Evolutionary conservation across 2,113 vertebrate species (phyloP).

Genomic region (Zapus hudsonius): DNA sequence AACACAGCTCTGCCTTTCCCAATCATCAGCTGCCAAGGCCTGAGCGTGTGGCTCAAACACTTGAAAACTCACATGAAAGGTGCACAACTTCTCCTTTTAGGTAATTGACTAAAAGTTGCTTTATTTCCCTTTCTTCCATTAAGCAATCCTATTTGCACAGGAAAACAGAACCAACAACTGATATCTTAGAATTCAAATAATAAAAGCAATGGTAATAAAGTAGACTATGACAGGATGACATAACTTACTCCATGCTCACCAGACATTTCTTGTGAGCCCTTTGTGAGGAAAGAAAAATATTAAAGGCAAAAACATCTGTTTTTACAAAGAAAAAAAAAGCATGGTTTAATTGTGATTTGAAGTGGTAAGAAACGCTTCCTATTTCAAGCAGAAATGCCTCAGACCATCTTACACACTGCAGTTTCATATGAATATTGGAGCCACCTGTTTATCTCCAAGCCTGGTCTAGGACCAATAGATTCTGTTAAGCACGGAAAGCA

Average conservation of each 20-base stretch:
- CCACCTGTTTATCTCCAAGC: not conserved
- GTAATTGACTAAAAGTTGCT: conserved; percentile 52
- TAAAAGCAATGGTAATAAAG: conserved; percentile 41
- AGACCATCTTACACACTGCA: not conserved
- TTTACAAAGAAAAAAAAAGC: not conserved
- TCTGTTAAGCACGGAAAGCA: not conserved
- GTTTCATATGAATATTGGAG: not conserved
- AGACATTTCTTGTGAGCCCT: not conserved
- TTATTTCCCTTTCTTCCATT: conserved; percentile 54
- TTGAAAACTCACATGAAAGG: not conserved
- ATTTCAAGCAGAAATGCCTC: conserved; percentile 57
- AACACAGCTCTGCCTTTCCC: not conserved
- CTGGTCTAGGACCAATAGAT: not conserved
- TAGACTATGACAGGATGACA: conserved; percentile 8
- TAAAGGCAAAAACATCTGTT: not conserved
- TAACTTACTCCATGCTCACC: not conserved
- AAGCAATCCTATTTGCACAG: conserved; percentile 51
- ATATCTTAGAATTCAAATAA: conserved; percentile 28
- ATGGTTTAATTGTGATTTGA: conserved; percentile 39
- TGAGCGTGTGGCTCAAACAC: not conserved
- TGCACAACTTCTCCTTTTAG: conserved; percentile 60
- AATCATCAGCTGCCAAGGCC: not conserved
- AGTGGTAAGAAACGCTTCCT: conserved; percentile 19
- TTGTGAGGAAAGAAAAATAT: conserved; percentile 3
- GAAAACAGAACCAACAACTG: conserved; percentile 56